These are phyloP conservation scores for Serripes groenlandicus DNA, from an alignment of 2,888 invertebrate genomes.

Conservation along the genomic window DNA sequence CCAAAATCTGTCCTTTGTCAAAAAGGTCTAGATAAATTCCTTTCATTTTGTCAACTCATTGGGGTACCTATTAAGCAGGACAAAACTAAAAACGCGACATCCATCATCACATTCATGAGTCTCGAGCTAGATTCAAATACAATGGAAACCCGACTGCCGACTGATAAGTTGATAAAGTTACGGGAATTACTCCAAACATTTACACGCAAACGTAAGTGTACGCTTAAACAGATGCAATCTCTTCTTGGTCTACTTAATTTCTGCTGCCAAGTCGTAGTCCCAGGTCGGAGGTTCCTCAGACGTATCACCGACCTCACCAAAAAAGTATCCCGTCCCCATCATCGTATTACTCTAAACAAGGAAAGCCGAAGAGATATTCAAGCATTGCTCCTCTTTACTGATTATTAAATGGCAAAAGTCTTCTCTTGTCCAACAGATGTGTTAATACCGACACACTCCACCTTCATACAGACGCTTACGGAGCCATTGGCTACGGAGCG, in stretches of 20 bases:
- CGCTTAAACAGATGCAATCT: conserved; percentile 1
- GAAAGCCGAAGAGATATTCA: conserved; percentile 28
- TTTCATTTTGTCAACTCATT: conserved; percentile 2
- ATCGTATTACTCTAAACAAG: conserved; percentile 35
- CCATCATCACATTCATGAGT: conserved; percentile 35
- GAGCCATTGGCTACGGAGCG: conserved; percentile 56
- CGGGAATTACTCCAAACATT: neutral
- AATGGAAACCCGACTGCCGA: conserved; percentile 45
- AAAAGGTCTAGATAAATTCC: too few species aligned
- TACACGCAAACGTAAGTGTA: conserved; percentile 4
- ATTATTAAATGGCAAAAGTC: conserved; percentile 51
- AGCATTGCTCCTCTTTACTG: conserved; percentile 45
- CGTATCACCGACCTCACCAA: conserved; percentile 45
- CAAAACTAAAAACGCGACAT: conserved; percentile 34
- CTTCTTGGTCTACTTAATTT: conserved; percentile 53
- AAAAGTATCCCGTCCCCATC: conserved; percentile 32
- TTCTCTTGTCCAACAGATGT: conserved; percentile 38
- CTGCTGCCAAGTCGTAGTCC: conserved; percentile 42
- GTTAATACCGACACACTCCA: neutral
- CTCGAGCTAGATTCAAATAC: conserved; percentile 42
- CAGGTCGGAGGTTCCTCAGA: conserved; percentile 44
- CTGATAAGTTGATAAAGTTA: conserved; percentile 29
- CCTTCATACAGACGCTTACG: conserved; percentile 40
- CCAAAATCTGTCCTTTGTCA: too few species aligned
- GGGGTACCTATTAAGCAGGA: conserved; percentile 41